These are phyloP conservation scores for Eulemur mongoz DNA, from an alignment of 2,797 vertebrate species.

Conservation along the genomic window DNA sequence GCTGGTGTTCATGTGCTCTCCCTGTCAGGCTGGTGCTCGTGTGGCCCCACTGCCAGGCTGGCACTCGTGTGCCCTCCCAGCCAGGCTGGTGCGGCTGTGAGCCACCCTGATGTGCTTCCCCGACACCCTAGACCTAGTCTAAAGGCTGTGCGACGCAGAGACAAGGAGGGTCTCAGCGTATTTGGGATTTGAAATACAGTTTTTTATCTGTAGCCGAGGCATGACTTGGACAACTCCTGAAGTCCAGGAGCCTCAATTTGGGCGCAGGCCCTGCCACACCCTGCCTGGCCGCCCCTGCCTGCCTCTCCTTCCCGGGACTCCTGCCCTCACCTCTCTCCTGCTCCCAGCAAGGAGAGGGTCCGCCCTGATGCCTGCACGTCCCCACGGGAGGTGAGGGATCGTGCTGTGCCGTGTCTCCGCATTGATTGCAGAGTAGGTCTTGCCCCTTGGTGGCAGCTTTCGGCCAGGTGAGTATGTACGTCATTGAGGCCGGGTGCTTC, in stretches of 20 bases:
- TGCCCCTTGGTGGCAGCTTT: background rate
- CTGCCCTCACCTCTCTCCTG: no score
- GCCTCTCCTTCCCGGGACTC: accelerated
- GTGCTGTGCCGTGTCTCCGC: background rate
- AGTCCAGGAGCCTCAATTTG: background rate
- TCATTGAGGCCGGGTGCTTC: background rate
- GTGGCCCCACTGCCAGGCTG: no score
- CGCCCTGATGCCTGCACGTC: accelerated
- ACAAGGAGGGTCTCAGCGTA: no score
- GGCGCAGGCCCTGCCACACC: background rate
- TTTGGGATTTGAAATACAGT: background rate
- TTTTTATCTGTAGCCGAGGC: background rate
- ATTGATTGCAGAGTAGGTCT: no score
- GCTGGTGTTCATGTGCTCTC: no score
- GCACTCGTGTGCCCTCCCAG: background rate
- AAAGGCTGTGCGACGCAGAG: background rate
- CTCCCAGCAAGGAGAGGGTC: background rate
- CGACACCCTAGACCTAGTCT: accelerated
- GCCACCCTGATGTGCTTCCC: accelerated
- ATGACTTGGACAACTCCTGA: background rate
- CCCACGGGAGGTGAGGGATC: background rate
- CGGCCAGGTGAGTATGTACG: no score
- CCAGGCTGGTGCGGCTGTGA: background rate
- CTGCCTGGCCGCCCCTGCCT: accelerated
- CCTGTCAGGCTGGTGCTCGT: no score